Base-by-base conservation (phyloP, 2,888 invertebrate species). In the Idaea straminata region DNA sequence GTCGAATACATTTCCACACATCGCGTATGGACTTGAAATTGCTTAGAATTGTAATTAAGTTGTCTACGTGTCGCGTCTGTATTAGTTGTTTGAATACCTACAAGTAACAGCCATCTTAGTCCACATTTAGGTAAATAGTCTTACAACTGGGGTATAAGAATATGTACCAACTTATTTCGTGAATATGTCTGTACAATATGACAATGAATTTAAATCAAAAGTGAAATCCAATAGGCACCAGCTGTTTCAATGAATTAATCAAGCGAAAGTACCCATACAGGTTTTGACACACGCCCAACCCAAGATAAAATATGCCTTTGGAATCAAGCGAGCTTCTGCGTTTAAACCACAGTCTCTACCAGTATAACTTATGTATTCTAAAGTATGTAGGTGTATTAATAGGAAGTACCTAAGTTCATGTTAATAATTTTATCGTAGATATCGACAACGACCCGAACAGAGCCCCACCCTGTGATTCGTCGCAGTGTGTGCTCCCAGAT, bases 361-460 rank as follows among this genome's bases (percentile, higher is more conserved):
- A 57, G 15, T 59, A 15, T 16, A 15, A 16, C 58, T 59, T 59
- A 16, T 16, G 15, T 15, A 59, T 10, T 15, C 10, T 47, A 4
- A 16, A 2, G 34, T 16, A 10, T 16, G 59, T 25, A 25, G 25
- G 15, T 16, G 5, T 16, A 34, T 59, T 59, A 6, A 16, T 58
- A 16, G 59, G 34, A 34, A 25, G 16, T 59, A 59, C 6, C 47
- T 47, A 13, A 47, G 34, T 25, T 59, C 73, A 64, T 16, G 57
- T 57, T 60, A 35, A 5, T 70, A 34, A 70, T 64, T 75, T 76
- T 86, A 75, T 91, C 91, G 13, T 91, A 97, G 98, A 97, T 89
- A 97, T 97, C 89, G 97, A 98, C 93, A 97, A 97, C 86, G 98
- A 98, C 89, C 98, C 98, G 15, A 98, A 98, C 93, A 94, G 98